Conservation (phyloP, 2,797 vertebrate species). For the Sebastes matsubarae region DNA sequence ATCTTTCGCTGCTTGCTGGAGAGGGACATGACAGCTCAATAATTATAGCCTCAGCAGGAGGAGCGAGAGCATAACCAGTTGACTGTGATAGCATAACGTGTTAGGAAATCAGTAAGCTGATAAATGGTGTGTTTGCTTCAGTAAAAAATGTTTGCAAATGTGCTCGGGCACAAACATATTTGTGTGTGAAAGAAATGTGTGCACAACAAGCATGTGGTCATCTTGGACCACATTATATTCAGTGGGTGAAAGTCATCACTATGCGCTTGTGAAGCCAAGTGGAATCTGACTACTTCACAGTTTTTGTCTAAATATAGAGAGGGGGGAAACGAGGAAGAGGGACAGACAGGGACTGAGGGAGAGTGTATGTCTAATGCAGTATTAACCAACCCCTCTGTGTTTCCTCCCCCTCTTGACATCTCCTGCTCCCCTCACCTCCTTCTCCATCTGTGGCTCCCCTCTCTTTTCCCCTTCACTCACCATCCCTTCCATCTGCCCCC, state of each 20-base stretch:
- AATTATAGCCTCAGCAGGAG: slow-evolving; percentile 56
- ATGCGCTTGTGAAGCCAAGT: slow-evolving; percentile 72
- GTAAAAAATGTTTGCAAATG: slow-evolving; percentile 40
- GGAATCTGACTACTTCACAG: slow-evolving; percentile 82
- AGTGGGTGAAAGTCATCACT: slow-evolving; percentile 73
- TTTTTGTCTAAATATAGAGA: slow-evolving; percentile 83
- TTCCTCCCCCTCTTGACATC: slow-evolving; percentile 64
- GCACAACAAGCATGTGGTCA: slow-evolving; percentile 42
- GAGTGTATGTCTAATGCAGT: slow-evolving; percentile 71
- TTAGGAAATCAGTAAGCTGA: slow-evolving; percentile 52
- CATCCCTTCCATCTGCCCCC: slow-evolving; percentile 59
- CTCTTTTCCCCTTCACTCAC: slow-evolving; percentile 42
- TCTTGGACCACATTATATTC: slow-evolving; percentile 53
- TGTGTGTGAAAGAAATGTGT: slow-evolving; percentile 32
- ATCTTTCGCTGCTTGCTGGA: slow-evolving; percentile 51
- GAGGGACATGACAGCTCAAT: slow-evolving; percentile 63
- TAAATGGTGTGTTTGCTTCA: slow-evolving; percentile 41
- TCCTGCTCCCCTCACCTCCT: slow-evolving; percentile 63
- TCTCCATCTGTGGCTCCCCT: slow-evolving; percentile 70
- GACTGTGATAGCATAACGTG: slow-evolving; percentile 53
- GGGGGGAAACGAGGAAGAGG: slow-evolving; percentile 48
- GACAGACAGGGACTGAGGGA: slow-evolving; percentile 62
- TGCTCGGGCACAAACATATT: slow-evolving; percentile 27
- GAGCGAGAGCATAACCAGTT: slow-evolving; percentile 35
- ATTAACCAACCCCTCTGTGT: slow-evolving; percentile 72